These are phyloP conservation scores for Anneissia japonica DNA, from an alignment of 35 echinoderm and acorn worm species.

Conservation along the genomic window DNA sequence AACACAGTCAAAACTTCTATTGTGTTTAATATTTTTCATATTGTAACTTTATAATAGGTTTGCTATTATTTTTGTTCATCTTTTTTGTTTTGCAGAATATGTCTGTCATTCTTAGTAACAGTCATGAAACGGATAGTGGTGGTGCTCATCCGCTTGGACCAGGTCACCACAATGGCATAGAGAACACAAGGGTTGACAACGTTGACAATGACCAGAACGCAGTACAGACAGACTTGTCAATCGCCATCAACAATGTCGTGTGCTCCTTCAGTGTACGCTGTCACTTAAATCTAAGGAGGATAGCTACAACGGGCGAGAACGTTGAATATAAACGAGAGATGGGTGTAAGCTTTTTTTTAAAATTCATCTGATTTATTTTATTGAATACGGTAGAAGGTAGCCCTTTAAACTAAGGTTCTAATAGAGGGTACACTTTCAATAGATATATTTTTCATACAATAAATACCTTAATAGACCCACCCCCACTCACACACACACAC, in stretches of 20 bases:
- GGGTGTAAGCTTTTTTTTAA: slow-evolving; percentile 57
- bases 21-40: too few relatives aligned
- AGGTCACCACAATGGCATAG: not conserved
- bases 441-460: too few relatives aligned
- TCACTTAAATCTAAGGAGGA: slow-evolving; percentile 80
- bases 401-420: too few relatives aligned
- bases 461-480: too few relatives aligned
- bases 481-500: too few relatives aligned
- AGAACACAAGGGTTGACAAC: not conserved
- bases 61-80: too few relatives aligned
- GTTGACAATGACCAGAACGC: too few relatives aligned
- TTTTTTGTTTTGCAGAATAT: not conserved
- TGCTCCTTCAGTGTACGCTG: slow-evolving; percentile 81
- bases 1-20: too few relatives aligned
- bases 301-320: slow-evolving; percentile 67
- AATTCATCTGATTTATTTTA: too few relatives aligned
- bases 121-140: not conserved
- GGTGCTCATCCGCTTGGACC: not conserved
- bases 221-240: not conserved
- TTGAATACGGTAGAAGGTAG: too few relatives aligned
- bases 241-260: slow-evolving; percentile 84
- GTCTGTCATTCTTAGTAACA: not conserved
- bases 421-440: too few relatives aligned
- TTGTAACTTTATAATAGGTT: too few relatives aligned
- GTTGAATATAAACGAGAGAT: slow-evolving; percentile 91